A percentile compares a stretch with the other conserved stretches of the same genome.
phyloP scores from a whole-genome alignment of 2,113 vertebrate genomes.

The Brachionichthys hirsutus region DNA sequence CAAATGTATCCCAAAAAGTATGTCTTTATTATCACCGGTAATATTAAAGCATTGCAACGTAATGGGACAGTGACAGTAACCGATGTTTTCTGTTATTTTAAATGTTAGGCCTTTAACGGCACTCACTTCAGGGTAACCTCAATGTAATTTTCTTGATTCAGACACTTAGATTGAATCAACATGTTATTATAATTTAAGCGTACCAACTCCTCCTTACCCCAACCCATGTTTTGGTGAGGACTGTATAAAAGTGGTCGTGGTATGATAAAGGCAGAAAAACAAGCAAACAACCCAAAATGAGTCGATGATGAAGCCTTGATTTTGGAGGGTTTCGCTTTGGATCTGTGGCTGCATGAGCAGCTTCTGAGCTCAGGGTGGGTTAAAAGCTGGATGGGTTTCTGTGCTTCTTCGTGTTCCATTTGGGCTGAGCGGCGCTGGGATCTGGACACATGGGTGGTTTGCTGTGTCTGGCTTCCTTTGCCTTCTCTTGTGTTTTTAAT shows the following conservation, averaged over 20 bases:
- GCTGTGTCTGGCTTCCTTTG: constrained; percentile 73
- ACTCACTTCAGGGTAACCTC: background rate
- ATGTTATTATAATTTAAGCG: constrained; percentile 15
- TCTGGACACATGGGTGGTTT: constrained; percentile 69
- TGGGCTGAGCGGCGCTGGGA: constrained; percentile 46
- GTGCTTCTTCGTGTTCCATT: constrained; percentile 19
- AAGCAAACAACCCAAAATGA: constrained; percentile 35
- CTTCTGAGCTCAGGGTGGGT: constrained; percentile 55
- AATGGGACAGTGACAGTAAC: constrained; percentile 24
- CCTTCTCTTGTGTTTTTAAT: constrained; percentile 78
- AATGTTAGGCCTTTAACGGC: constrained; percentile 21
- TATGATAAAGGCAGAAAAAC: constrained; percentile 44
- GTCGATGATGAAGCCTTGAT: constrained; percentile 17
- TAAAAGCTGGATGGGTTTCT: constrained; percentile 22
- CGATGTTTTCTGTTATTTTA: constrained; percentile 25
- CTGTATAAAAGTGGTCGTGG: constrained; percentile 10
- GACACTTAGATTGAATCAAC: constrained; percentile 3
- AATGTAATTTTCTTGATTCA: too few species aligned
- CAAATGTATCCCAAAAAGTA: constrained; percentile 1
- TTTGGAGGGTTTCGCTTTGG: constrained; percentile 36
- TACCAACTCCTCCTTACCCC: constrained; percentile 4
- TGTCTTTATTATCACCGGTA: too few species aligned
- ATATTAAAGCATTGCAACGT: constrained; percentile 11
- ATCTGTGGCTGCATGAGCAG: constrained; percentile 48
- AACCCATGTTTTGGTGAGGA: constrained; percentile 9